Evolutionary conservation across 2,888 invertebrate genomes (phyloP).

Genomic region (Luperina testacea): DNA sequence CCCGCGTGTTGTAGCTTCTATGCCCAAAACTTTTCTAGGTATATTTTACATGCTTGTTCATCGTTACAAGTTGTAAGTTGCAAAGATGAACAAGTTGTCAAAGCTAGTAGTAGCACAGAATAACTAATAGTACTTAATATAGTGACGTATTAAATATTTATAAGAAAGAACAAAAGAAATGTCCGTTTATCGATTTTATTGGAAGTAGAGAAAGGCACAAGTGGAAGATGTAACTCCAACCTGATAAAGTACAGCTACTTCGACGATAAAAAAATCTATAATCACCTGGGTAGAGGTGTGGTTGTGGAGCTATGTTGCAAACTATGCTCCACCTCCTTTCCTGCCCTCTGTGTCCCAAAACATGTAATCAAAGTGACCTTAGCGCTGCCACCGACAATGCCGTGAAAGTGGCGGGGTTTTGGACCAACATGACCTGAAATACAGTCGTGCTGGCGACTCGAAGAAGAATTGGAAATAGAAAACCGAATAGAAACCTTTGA

Average conservation of each 20-base stretch:
- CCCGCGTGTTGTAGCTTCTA: background rate
- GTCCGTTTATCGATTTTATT: constrained; percentile 9
- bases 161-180: constrained; percentile 10
- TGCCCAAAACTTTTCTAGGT: background rate
- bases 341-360: background rate
- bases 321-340: background rate
- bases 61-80: background rate
- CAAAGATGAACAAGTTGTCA: too few relatives aligned
- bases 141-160: constrained; percentile 2
- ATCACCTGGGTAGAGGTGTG: background rate
- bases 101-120: too few relatives aligned
- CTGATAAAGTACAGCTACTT: background rate
- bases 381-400: background rate
- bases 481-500: constrained; percentile 7
- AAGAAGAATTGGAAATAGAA: constrained; percentile 3
- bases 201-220: background rate
- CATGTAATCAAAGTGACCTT: background rate
- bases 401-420: background rate
- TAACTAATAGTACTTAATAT: too few relatives aligned
- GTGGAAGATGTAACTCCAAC: too few relatives aligned
- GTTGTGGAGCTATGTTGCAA: background rate
- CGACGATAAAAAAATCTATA: background rate
- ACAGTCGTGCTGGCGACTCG: background rate
- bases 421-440: background rate
- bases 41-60: background rate